Evolutionary conservation across 1,140 invertebrate species (phyloP), one percentile per base, ranked within the genome.

Genomic region (Diabrotica virgifera): DNA sequence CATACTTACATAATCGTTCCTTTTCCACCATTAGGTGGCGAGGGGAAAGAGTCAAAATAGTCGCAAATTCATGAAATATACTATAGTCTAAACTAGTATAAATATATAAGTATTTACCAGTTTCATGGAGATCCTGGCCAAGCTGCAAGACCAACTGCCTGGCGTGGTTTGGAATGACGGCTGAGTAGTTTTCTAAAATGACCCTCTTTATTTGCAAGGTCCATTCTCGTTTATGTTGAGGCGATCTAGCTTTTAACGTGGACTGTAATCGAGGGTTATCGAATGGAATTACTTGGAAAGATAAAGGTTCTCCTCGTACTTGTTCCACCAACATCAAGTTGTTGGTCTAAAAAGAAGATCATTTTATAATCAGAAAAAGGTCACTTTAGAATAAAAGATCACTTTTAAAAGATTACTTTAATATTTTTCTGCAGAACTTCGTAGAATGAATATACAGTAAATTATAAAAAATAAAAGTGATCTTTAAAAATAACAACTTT

Each of bases 301-400:
- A 94, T 36, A 95, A 85, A 7, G 95, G 94, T 73, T 97, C 95
- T 37, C 93, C 93, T 40, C 93, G 88, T 72, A 98, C 92, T 77
- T 93, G 94, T 78, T 98, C 96, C 74, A 97, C 95, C 56, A 98
- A 80, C 94, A 98, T 98, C 80, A 98, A 83, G 82, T 97, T 97
- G 64, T 10, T 11, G 12, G 60, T 35, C 10, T 62, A 38, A 38
- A 12, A 38, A 58, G 5, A 36, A 58, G 24, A n/a, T n/a, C n/a
- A n/a, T n/a, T n/a, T n/a, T n/a, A n/a, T n/a, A n/a, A n/a, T n/a
- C n/a, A n/a, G n/a, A n/a, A n/a, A n/a, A n/a, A n/a, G n/a, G n/a
- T n/a, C n/a, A n/a, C n/a, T n/a, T n/a, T n/a, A n/a, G n/a, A n/a
- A n/a, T n/a, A n/a, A n/a, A n/a, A n/a, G n/a, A n/a, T n/a, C n/a